Percentiles rank a stretch among this genome's conserved stretches.
Conservation (phyloP, 1,140 invertebrate genomes). For the Heliothis subflexa region DNA sequence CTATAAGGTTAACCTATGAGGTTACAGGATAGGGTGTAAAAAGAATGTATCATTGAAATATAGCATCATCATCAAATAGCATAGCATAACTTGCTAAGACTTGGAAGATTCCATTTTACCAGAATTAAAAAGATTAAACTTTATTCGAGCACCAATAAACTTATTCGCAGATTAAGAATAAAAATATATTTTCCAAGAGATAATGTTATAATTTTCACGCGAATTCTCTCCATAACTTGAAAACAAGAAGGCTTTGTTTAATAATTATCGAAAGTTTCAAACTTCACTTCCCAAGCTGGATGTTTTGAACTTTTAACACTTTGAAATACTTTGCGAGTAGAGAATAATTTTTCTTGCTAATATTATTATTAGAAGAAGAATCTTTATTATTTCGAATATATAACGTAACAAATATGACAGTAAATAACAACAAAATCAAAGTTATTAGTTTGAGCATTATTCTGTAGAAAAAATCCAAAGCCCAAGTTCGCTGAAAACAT, state of each 20-base stretch:
- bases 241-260: slow-evolving; percentile 39
- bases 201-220: slow-evolving; percentile 2
- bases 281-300: slow-evolving; percentile 19
- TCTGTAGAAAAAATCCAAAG: too few species aligned
- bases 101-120: background rate
- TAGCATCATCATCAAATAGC: too few species aligned
- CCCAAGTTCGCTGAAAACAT: too few species aligned
- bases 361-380: too few species aligned
- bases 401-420: too few species aligned
- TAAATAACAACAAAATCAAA: too few species aligned
- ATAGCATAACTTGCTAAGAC: background rate
- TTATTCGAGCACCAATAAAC: background rate
- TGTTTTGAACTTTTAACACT: slow-evolving; percentile 29
- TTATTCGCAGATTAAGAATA: too few species aligned
- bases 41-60: too few species aligned
- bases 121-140: background rate
- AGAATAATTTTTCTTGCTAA: background rate
- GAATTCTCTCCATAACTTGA: slow-evolving; percentile 27
- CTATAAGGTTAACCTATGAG: too few species aligned
- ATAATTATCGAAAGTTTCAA: slow-evolving; percentile 30
- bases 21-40: too few species aligned
- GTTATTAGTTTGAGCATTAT: too few species aligned
- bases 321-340: slow-evolving; percentile 21
- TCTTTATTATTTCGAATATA: too few species aligned
- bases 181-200: background rate